Evolutionary conservation across 2,113 vertebrate species (phyloP), one percentile per base, ranked within the genome.

Genomic region (Anolis carolinensis): DNA sequence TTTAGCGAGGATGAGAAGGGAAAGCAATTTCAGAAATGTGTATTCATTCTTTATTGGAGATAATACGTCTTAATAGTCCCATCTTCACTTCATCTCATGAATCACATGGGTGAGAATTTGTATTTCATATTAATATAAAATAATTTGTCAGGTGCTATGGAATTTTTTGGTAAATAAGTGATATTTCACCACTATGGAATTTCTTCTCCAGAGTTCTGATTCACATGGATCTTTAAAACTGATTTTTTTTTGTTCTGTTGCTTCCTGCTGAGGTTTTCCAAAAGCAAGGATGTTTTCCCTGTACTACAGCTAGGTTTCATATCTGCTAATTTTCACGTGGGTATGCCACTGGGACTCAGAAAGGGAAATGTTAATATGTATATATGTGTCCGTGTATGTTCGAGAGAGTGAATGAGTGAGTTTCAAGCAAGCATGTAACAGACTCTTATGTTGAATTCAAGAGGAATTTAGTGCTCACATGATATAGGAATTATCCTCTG

Each of bases 181-280:
- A 78, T 75, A 76, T 30, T 1, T 30, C 68, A 25, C 67, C 74
- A 84, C 81, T 39, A 70, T 14, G 16, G 73, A 85, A 50, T 90
- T 86, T 89, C 89, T 72, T 52, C 80, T 70, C 89, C 48, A 13
- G 79, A 85, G 74, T 52, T 86, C 88, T 13, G 0, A 48, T 90
- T 90, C 44, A 34, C 1, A 0, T 44, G 39, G 39, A 44, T 44
- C 39, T 44, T 44, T 4, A 59, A 59, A 59, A 75, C 92, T 2
- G 88, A 87, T 85, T 44, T 44, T 30, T 89, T 14, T 88, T 91
- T 87, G 84, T 88, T 91, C 70, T 71, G 32, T 84, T 88, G 85
- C 32, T 86, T 85, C 59, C 72, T 89, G 87, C 65, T 93, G 91
- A 90, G 87, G 76, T 87, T 89, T 89, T 86, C 87, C 81, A 88